Base-by-base conservation (phyloP, 2,113 vertebrate genomes). In the Aegotheles bennettii region DNA sequence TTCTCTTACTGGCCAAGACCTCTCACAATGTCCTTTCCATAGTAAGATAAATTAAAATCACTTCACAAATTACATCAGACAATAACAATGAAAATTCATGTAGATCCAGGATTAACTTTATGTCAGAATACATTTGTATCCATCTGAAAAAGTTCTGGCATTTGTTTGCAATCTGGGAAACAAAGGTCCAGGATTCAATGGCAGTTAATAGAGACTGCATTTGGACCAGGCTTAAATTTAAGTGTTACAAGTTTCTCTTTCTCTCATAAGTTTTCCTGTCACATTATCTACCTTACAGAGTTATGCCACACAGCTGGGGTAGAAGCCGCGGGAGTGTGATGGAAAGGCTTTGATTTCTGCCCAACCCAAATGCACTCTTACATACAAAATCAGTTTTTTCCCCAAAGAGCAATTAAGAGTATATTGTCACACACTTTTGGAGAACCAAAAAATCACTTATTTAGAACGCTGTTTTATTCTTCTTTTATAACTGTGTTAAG, bases 241-340 rank as follows among this genome's bases (percentile, higher is more conserved):
- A 47, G 31, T 48, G 4, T 24, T 70, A 10, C 0, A 15, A 47
- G 14, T 40, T 63, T 35, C 16, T 25, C 11, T 53, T 57, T 67
- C 40, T 60, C 35, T 63, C 6, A 6, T 6, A 56, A 15, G 16
- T 43, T 73, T 6, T 86, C 11, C 38, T 79, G 10, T 63, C 53
- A 48, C 0, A 0, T 45, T 69, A 29, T 21, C 40, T 73, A 11
- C 6, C 4, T n/a, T 57, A 2, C 3, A 33, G 45, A 91, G 17
- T 25, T 77, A 31, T 45, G 16, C 7, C 29, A 61, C 20, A 47
- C 11, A 60, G 11, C 16, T 11, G 3, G 20, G 23, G 17, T 48
- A 43, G 54, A 60, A 81, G 36, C 26, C 38, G 6, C n/a, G 5
- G 5, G 9, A 6, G 0, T 48, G 9, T 26, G 57, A 42, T 18